Base-by-base conservation (phyloP, 2,113 vertebrate species). In the Empidonax traillii region DNA sequence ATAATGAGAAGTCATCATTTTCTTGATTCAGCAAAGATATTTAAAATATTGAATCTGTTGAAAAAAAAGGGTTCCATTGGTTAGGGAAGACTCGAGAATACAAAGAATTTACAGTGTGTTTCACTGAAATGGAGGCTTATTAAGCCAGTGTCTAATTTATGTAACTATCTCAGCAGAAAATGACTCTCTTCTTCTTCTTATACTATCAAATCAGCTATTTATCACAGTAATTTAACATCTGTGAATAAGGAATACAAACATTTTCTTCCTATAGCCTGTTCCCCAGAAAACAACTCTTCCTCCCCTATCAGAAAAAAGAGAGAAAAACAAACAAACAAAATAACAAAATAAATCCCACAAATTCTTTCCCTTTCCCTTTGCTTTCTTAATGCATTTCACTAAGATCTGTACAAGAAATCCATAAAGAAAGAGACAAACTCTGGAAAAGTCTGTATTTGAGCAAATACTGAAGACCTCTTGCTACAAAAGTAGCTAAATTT, bases 121-220 rank as follows among this genome's bases (percentile, higher is more conserved):
- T 71, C n/a, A 52, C 49, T 69, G 49, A 89, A 83, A 46, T 46
- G 18, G 22, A 90, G 44, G 55, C 10, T 76, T 90, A 86, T 41
- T 93, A 93, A 94, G 35, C 35, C 63, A 84, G 59, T 19, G 22
- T 77, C 35, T 90, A 92, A 87, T 84, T 89, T 80, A 93, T 16
- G 1, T 39, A 93, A 69, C 35, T 81, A 68, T 68, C 94, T 81
- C 59, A 87, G 68, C 59, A 91, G 73, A 87, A 95, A 85, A 87
- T 49, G 1, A 68, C 51, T 91, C 39, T 46, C 43, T 73, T 3
- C 0, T 81, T 78, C 74, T 52, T 91, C 52, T 80, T 80, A 69
- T 41, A 84, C 78, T 62, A 80, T 24, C n/a, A 77, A 89, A 87
- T 87, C 59, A 81, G 68, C 33, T 82, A n/a, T 67, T 83, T 89